phyloP scores from a whole-genome alignment of 2,113 vertebrate genomes.

The Hassar affinis region DNA sequence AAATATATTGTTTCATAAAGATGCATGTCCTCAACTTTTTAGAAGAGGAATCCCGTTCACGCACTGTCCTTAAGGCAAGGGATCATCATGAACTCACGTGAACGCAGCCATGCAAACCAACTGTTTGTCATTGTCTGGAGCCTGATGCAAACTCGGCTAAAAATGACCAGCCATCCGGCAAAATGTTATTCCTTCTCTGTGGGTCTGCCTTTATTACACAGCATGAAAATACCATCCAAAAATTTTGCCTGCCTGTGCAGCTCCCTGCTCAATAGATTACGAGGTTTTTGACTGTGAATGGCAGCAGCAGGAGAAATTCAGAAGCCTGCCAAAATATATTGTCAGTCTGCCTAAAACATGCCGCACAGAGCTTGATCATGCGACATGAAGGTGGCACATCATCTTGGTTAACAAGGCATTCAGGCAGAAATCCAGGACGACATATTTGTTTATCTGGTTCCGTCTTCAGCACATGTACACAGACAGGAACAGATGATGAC shows the following conservation, averaged over 20 bases:
- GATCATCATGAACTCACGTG: too few species aligned
- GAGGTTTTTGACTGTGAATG: neutral
- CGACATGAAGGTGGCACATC: neutral
- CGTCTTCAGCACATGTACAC: neutral
- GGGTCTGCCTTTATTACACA: neutral
- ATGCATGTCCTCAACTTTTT: too few species aligned
- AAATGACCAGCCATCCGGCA: neutral
- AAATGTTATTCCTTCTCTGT: neutral
- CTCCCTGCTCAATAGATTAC: neutral
- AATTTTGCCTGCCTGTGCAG: neutral
- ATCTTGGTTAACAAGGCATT: neutral
- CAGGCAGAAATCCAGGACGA: neutral
- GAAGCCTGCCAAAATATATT: neutral
- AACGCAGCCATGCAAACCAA: too few species aligned
- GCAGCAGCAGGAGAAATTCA: neutral
- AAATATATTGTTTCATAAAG: too few species aligned
- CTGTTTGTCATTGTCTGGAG: too few species aligned
- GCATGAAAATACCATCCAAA: too few species aligned
- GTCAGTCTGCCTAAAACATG: neutral
- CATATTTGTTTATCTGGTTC: slow-evolving; percentile 5
- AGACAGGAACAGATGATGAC: slow-evolving; percentile 1
- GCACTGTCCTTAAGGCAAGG: too few species aligned
- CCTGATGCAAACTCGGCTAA: neutral
- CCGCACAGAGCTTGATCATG: neutral
- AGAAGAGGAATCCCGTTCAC: too few species aligned